Evolutionary conservation across 2,888 invertebrate genomes (phyloP).

Genomic region (Lordiphosa fenestrarum): DNA sequence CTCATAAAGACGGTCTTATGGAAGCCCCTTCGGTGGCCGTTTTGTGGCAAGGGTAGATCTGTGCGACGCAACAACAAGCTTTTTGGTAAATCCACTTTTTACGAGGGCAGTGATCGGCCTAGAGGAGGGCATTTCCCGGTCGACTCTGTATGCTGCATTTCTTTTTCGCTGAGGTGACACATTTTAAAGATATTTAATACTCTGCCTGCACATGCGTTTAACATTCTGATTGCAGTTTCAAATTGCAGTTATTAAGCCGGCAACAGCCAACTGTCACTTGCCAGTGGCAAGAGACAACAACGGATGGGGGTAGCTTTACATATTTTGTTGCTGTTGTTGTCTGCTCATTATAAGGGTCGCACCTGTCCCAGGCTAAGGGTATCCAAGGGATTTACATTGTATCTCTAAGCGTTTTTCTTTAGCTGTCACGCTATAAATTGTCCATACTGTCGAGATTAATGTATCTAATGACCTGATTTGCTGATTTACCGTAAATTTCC

Average conservation of each 20-base stretch:
- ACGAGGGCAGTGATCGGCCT: background rate
- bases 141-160: background rate
- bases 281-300: slow-evolving; percentile 14
- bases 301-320: slow-evolving; percentile 28
- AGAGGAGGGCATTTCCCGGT: no score
- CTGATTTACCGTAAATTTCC: slow-evolving; percentile 74
- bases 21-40: no score
- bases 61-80: no score
- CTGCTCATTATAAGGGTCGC: slow-evolving; percentile 63
- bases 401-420: slow-evolving; percentile 37
- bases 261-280: slow-evolving; percentile 46
- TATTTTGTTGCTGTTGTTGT: slow-evolving; percentile 43
- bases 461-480: slow-evolving; percentile 76
- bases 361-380: slow-evolving; percentile 27
- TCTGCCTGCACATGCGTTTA: slow-evolving; percentile 35
- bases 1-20: no score
- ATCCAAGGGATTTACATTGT: slow-evolving; percentile 51
- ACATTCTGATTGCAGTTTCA: slow-evolving; percentile 56
- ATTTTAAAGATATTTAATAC: slow-evolving; percentile 34
- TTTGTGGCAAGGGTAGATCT: background rate
- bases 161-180: slow-evolving; percentile 31
- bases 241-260: slow-evolving; percentile 55
- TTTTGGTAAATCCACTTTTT: background rate
- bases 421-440: slow-evolving; percentile 67
- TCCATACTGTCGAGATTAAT: slow-evolving; percentile 74